Conservation (phyloP, 2,113 vertebrate species). For the Nerophis ophidion region DNA sequence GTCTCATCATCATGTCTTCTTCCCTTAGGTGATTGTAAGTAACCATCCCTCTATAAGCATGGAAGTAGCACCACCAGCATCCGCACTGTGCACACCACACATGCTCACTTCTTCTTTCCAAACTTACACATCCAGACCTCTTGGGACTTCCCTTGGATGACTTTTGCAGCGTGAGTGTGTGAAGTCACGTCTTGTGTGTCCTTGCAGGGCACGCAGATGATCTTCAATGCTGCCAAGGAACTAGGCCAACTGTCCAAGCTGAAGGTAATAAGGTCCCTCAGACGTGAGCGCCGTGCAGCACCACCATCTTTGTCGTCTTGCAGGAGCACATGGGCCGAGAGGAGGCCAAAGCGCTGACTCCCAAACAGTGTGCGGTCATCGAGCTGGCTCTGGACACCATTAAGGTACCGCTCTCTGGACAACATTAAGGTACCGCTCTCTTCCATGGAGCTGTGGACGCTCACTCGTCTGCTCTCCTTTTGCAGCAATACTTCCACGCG, state of each 20-base stretch:
- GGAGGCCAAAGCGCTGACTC: conserved; percentile 91
- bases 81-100: no score
- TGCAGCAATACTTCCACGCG: conserved; percentile 96
- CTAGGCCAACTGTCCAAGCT: conserved; percentile 94
- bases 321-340: conserved; percentile 98
- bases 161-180: not conserved
- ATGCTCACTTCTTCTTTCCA: conserved; percentile 4
- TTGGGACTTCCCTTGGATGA: no score
- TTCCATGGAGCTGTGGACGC: not conserved
- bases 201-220: conserved; percentile 91
- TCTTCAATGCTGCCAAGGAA: conserved; percentile 96
- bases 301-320: not conserved
- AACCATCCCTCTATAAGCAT: conserved; percentile 41
- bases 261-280: conserved; percentile 71
- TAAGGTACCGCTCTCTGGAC: conserved; percentile 73
- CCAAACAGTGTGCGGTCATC: conserved; percentile 93
- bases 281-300: not conserved
- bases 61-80: conserved; percentile 6
- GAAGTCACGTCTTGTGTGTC: conserved; percentile 5
- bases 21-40: conserved; percentile 62
- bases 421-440: not conserved
- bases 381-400: conserved; percentile 94
- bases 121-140: not conserved
- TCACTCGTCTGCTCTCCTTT: not conserved
- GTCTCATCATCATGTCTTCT: conserved; percentile 1